Evolutionary conservation across 1,140 invertebrate species (phyloP).

Genomic region (Drosophila paulistorum): DNA sequence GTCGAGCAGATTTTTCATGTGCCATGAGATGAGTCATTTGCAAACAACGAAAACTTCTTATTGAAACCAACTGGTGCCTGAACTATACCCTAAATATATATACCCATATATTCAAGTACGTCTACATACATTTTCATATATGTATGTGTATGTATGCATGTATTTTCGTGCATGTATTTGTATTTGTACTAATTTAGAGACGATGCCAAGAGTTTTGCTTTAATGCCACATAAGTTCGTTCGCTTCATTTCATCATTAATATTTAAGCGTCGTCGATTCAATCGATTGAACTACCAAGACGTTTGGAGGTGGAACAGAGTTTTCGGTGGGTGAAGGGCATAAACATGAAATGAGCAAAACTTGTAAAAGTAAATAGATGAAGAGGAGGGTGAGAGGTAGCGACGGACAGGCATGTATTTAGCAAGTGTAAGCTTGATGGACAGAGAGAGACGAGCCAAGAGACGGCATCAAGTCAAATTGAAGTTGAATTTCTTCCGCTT

Average conservation of each 20-base stretch:
- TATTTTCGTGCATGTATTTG: neutral
- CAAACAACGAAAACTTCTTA: neutral
- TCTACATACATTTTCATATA: neutral
- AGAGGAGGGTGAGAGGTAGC: neutral
- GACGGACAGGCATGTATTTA: neutral
- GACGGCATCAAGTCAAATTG: constrained; percentile 74
- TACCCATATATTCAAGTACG: neutral
- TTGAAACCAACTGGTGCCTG: constrained; percentile 2
- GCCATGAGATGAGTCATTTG: constrained; percentile 22
- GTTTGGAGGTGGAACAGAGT: neutral
- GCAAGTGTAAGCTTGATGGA: constrained; percentile 66
- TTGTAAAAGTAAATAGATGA: constrained; percentile 14
- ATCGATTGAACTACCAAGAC: constrained; percentile 54
- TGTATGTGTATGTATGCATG: neutral
- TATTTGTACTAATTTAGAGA: constrained; percentile 6
- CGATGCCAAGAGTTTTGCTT: constrained; percentile 13
- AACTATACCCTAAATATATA: constrained; percentile 1
- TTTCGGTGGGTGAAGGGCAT: neutral
- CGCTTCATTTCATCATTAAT: constrained; percentile 68
- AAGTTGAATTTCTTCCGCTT: constrained; percentile 63
- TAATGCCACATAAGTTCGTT: constrained; percentile 32
- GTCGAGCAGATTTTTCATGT: neutral
- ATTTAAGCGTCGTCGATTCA: constrained; percentile 78
- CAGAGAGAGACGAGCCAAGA: constrained; percentile 21
- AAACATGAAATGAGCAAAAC: constrained; percentile 60